Evolutionary conservation across 2,888 invertebrate species (phyloP).

Genomic region (Volucella inanis): DNA sequence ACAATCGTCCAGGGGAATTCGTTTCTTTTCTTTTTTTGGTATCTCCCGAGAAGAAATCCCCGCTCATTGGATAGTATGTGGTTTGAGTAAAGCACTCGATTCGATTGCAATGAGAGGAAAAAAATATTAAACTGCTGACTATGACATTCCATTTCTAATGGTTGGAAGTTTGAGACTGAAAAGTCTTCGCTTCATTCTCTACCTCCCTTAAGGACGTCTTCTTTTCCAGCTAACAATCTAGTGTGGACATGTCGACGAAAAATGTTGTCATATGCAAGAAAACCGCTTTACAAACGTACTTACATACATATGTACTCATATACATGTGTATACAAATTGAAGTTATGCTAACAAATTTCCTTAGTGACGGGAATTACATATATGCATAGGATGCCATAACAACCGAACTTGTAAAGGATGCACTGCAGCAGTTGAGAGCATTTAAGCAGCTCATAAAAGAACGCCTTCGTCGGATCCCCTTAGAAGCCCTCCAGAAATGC

Average conservation of each 20-base stretch:
- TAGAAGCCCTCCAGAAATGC: slow-evolving; percentile 46
- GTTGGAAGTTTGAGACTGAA: slow-evolving; percentile 1
- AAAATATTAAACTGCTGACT: slow-evolving; percentile 66
- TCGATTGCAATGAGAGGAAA: slow-evolving; percentile 1
- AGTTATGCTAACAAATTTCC: slow-evolving; percentile 62
- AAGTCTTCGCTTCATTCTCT: slow-evolving; percentile 5
- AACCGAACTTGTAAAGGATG: slow-evolving; percentile 26
- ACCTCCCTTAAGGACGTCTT: slow-evolving; percentile 14
- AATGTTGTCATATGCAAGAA: slow-evolving; percentile 24
- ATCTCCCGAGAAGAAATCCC: slow-evolving; percentile 44
- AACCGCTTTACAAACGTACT: slow-evolving; percentile 3
- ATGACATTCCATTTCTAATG: slow-evolving; percentile 64
- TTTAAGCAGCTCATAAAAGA: slow-evolving; percentile 56
- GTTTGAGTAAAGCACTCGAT: background rate
- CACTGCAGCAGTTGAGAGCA: slow-evolving; percentile 31
- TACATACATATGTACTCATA: background rate
- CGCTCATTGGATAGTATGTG: background rate
- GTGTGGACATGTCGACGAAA: slow-evolving; percentile 40
- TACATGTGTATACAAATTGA: background rate
- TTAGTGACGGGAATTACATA: slow-evolving; percentile 39
- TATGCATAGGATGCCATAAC: slow-evolving; percentile 60
- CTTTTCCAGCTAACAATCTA: slow-evolving; percentile 31
- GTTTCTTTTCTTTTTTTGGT: background rate
- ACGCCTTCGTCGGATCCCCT: background rate
- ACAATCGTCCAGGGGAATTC: background rate